Conservation (phyloP, 1,140 invertebrate genomes). For the Lepidostoma basale region DNA sequence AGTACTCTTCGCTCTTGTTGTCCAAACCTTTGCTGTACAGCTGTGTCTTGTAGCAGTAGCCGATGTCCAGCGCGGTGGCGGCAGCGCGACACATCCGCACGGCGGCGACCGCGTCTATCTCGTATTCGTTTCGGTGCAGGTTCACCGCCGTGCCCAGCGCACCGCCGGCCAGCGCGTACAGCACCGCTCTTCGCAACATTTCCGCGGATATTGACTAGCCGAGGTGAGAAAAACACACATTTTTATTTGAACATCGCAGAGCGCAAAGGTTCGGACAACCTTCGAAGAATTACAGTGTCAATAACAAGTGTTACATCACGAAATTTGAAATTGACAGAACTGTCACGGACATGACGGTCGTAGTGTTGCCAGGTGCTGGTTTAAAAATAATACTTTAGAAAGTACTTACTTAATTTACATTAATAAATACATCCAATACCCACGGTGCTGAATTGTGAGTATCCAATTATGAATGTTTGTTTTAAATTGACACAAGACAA, state of each 20-base stretch:
- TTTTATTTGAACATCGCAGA: background rate
- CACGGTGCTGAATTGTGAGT: no score
- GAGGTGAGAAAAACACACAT: background rate
- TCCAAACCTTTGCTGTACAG: slow-evolving; percentile 37
- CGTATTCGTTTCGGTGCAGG: slow-evolving; percentile 38
- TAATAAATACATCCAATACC: no score
- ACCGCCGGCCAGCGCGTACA: slow-evolving; percentile 1
- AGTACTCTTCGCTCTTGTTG: slow-evolving; percentile 28
- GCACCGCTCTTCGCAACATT: slow-evolving; percentile 18
- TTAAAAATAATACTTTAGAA: no score
- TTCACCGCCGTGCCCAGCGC: background rate
- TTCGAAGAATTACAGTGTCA: background rate
- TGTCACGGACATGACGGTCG: background rate
- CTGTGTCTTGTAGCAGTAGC: slow-evolving; percentile 36
- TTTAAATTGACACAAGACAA: no score
- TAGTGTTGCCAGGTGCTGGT: background rate
- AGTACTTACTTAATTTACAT: no score
- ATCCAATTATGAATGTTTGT: no score
- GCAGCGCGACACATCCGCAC: slow-evolving; percentile 37
- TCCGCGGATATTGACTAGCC: background rate
- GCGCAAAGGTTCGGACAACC: background rate
- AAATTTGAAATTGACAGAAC: slow-evolving; percentile 17
- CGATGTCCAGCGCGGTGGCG: slow-evolving; percentile 27
- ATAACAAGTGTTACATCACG: slow-evolving; percentile 21
- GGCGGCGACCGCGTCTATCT: slow-evolving; percentile 32